A percentile compares a stretch with the other conserved stretches of the same genome.
Evolutionary conservation across 2,797 vertebrate species (phyloP).

Genomic region (Cyclopterus lumpus): DNA sequence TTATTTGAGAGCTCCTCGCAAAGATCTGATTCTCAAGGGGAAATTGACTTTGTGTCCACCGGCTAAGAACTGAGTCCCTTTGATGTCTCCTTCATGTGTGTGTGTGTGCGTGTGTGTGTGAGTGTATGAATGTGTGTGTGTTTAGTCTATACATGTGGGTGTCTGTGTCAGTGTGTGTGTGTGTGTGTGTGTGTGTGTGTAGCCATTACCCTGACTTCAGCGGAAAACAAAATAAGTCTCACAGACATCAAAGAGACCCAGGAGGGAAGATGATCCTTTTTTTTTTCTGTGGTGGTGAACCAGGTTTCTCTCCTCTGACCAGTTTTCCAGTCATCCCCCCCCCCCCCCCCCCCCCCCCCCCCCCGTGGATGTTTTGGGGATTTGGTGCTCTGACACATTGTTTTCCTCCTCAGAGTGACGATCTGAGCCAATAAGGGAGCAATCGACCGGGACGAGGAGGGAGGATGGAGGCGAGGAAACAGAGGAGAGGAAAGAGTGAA

Average conservation of each 20-base stretch:
- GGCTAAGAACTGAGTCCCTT: conserved; percentile 46
- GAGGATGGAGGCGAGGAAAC: not conserved
- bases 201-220: conserved; percentile 54
- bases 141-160: conserved; percentile 4
- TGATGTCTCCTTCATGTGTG: conserved; percentile 49
- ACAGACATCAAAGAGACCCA: conserved; percentile 59
- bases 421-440: conserved; percentile 15
- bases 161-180: conserved; percentile 1
- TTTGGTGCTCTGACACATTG: conserved; percentile 42
- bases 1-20: conserved; percentile 26
- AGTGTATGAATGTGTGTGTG: conserved; percentile 1
- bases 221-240: conserved; percentile 66
- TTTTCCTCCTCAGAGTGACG: conserved; percentile 31
- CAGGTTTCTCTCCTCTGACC: conserved; percentile 43
- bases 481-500: conserved; percentile 1
- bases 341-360: not conserved
- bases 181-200: not conserved
- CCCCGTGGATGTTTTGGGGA: conserved; percentile 52
- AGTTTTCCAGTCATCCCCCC: conserved; percentile 36
- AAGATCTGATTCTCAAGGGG: conserved; percentile 41
- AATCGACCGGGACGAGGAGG: not conserved
- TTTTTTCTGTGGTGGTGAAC: conserved; percentile 59
- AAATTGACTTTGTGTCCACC: conserved; percentile 56
- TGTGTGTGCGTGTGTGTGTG: conserved; percentile 3
- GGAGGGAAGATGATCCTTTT: conserved; percentile 57